These are phyloP conservation scores for Apostichopus japonicus DNA, from an alignment of 35 echinoderm and acorn worm genomes.

Conservation along the genomic window DNA sequence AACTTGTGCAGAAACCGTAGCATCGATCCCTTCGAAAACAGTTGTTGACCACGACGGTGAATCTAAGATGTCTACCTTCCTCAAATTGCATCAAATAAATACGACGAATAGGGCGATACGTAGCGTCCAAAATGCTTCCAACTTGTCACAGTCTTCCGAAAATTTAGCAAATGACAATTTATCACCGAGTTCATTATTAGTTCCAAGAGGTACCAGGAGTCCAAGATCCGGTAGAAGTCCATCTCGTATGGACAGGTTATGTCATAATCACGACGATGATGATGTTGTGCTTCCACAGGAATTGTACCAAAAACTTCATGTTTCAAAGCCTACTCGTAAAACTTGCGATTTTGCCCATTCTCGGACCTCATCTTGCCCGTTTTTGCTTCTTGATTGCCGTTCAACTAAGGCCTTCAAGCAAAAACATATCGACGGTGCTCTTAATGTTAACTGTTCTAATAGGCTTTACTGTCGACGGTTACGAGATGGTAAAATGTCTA, in stretches of 20 bases:
- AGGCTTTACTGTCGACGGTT: constrained; percentile 69
- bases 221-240: background rate
- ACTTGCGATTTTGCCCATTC: background rate
- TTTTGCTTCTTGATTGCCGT: constrained; percentile 85
- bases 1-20: constrained; percentile 5
- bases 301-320: constrained; percentile 44
- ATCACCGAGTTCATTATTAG: background rate
- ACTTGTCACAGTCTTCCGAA: constrained; percentile 51
- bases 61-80: constrained; percentile 28
- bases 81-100: constrained; percentile 19
- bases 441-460: constrained; percentile 91
- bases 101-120: constrained; percentile 4
- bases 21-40: background rate
- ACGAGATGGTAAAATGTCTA: constrained; percentile 78
- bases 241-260: background rate
- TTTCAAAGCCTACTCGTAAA: constrained; percentile 22
- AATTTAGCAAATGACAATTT: constrained; percentile 7
- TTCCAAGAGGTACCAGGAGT: background rate
- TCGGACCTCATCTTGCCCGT: constrained; percentile 18
- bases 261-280: background rate
- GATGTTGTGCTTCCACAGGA: constrained; percentile 57
- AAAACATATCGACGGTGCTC: constrained; percentile 77
- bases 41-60: background rate
- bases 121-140: constrained; percentile 41
- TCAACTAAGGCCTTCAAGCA: constrained; percentile 92